Base-by-base conservation (phyloP, 2,797 vertebrate species). In the Poecile montanus region DNA sequence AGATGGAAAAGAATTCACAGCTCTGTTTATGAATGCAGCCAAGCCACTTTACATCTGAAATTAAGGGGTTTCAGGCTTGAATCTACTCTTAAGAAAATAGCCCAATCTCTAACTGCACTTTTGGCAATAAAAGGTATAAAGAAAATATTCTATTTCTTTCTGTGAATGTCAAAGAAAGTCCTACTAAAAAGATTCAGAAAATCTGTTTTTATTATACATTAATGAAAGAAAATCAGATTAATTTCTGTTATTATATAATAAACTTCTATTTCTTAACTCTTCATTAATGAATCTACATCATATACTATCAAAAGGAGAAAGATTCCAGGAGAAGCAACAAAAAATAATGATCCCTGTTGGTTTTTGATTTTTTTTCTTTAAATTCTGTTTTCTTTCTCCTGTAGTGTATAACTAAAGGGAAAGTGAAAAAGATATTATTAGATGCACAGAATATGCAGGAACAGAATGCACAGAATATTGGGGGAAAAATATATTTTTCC, bases 1-100 rank as follows among this genome's bases (percentile, higher is more conserved):
- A 97, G 78, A 97, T 67, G 92, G 91, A 93, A 95, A 92, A 96
- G 85, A 93, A 94, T 85, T 91, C 89, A 77, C 20, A 22, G 61
- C 53, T 90, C 54, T 71, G 44, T 89, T 96, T 96, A 96, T 93
- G 74, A 92, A 95, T 76, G 74, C 67, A 74, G 63, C 45, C 80
- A 85, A 89, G 38, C 44, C 88, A 96, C 73, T 96, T 96, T 94
- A 91, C 88, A 92, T 92, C 57, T 89, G 66, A 97, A 94, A 87
- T 94, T 86, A 93, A 92, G 61, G 90, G 66, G 14, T 48, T 91
- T 89, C 7, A 9, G 36, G 88, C 62, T 74, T 85, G 85, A 94
- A 77, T 74, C 40, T 78, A 76, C 45, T 82, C 66, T 72, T 94
- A 84, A 92, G 48, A 45, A 94, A 92, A 92, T 27, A 65, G 44